Conservation (phyloP, 1,140 invertebrate genomes). For the Temnothorax curvispinosus region DNA sequence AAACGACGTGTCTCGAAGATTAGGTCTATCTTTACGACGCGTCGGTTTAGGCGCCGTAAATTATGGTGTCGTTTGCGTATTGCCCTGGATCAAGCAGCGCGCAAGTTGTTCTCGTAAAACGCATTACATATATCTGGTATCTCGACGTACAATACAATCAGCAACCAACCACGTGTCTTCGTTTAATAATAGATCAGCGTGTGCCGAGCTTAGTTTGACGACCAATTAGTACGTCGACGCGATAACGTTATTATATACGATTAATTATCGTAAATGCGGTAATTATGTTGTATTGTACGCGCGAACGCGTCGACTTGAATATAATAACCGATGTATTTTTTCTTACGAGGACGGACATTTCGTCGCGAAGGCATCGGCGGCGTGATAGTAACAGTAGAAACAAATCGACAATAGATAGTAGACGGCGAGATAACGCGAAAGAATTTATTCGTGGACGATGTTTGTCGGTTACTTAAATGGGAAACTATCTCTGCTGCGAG, state of each 20-base stretch:
- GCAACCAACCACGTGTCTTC: slow-evolving; percentile 43
- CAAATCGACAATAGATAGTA: slow-evolving; percentile 43
- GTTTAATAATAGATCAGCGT: slow-evolving; percentile 26
- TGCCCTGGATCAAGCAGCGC: not conserved
- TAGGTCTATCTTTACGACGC: slow-evolving; percentile 12
- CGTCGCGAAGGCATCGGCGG: not conserved
- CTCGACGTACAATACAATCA: slow-evolving; percentile 44
- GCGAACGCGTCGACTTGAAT: not conserved
- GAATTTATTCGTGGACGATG: not conserved
- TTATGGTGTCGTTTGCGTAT: not conserved
- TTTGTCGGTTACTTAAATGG: not conserved
- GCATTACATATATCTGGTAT: slow-evolving; percentile 7
- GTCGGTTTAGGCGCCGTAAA: slow-evolving; percentile 5
- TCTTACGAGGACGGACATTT: slow-evolving; percentile 23
- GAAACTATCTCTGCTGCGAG: not conserved
- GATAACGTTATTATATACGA: slow-evolving; percentile 6
- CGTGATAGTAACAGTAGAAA: slow-evolving; percentile 5
- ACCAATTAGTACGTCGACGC: slow-evolving; percentile 7
- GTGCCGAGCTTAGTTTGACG: slow-evolving; percentile 25
- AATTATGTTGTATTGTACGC: slow-evolving; percentile 12
- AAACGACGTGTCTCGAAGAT: no score
- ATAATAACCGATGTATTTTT: slow-evolving; percentile 38
- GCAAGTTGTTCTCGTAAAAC: not conserved
- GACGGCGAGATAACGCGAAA: slow-evolving; percentile 9
- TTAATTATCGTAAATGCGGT: slow-evolving; percentile 3